Base-by-base conservation (phyloP, 2,888 invertebrate species). In the Noctua janthina region DNA sequence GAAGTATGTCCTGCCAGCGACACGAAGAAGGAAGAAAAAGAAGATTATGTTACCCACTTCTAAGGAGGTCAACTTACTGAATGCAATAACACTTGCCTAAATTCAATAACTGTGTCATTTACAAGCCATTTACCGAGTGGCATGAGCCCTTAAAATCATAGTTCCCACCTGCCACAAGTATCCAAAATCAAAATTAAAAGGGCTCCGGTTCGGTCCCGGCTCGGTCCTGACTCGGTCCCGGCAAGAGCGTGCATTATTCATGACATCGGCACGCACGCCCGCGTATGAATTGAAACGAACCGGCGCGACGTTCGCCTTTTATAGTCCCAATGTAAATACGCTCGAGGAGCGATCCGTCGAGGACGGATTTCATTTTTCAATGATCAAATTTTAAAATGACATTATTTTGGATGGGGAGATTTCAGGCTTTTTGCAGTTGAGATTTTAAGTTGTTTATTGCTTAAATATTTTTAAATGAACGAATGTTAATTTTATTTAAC, bases 261-360 rank as follows among this genome's bases (percentile, higher is more conserved):
- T 93, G 88, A 87, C 82, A 71, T 75, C 82, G 90, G 82, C 90
- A 91, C 92, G 91, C 91, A 91, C 91, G 92, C 89, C 82, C 91
- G 91, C 89, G 90, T 91, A 93, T 93, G 93, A 93, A 93, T 93
- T 91, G 92, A 91, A 92, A 92, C 91, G 90, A 88, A 81, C 85
- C 86, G 85, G 75, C 51, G 81, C 87, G 88, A 90, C 90, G 86
- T 76, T 89, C 82, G 88, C 88, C 91, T 91, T 92, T 92, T 92
- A 91, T 90, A 87, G 89, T 84, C 81, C 87, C 87, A 88, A 92
- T 93, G 92, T 91, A 93, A 92, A 92, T 91, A 92, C 83, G 84
- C 73, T 85, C 71, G 79, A 85, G 75, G 67, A 82, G 72, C 74
- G 78, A 88, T 87, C 82, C 82, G 66, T 86, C 82, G 82, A 66